Base-by-base conservation (phyloP, 1,140 invertebrate genomes). In the Pentalonia nigronervosa region DNA sequence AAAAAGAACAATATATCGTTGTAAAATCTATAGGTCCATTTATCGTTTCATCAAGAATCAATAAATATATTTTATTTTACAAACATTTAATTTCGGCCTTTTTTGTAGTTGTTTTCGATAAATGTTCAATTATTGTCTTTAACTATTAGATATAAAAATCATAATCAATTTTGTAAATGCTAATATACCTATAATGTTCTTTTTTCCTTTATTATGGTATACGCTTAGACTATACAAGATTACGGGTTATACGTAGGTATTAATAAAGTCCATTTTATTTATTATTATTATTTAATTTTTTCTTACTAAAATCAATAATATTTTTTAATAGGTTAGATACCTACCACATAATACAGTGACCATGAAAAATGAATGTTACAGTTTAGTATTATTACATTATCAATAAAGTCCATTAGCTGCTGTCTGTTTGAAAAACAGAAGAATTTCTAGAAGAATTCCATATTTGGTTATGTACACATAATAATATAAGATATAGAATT, bases 41-140 rank as follows among this genome's bases (percentile, higher is more conserved):
- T n/a, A n/a, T n/a, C 30, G 60, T 67, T n/a, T 25, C 9, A 11
- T 9, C 7, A 17, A 50, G 11, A 41, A 41, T 67, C 60, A 30
- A 60, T 67, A 67, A 67, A 67, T 67, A 67, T n/a, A n/a, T 67
- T 67, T 50, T n/a, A 67, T 67, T 67, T 67, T 67, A 67, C 30
- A 67, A 67, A 14, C 56, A 14, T 67, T n/a, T 21, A 9, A 67
- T 67, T 67, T n/a, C 9, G 60, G 11, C n/a, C 3, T 67, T n/a
- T 67, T 50, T 50, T 50, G 41, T 50, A 17, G 60, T 30, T 14
- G 3, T 67, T 67, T 67, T 67, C 4, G 30, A 67, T 41, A 4
- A 30, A 14, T 30, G 0, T 67, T 67, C 30, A 4, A 67, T 67
- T 14, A 67, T 67, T 30, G 25, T n/a, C 30, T 67, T 67, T 67